phyloP scores from a whole-genome alignment of 2,113 vertebrate species.

The Sprattus sprattus region DNA sequence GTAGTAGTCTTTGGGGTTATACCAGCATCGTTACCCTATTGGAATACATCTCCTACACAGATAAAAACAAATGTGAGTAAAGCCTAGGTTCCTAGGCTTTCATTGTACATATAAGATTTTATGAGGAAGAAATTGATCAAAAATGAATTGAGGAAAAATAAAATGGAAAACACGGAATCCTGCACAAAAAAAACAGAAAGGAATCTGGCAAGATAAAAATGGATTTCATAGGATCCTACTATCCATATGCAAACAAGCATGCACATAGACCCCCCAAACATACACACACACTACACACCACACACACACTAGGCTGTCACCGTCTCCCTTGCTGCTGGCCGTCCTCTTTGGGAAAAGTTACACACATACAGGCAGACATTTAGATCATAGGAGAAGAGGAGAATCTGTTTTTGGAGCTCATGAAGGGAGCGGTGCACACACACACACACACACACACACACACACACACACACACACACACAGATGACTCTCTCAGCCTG shows the following conservation, averaged over 20 bases:
- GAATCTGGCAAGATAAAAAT: no score
- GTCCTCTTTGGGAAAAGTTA: conserved; percentile 34
- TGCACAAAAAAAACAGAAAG: no score
- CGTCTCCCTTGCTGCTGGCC: conserved; percentile 31
- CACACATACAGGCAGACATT: not conserved
- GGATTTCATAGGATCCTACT: not conserved
- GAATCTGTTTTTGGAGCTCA: conserved; percentile 5
- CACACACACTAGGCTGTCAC: not conserved
- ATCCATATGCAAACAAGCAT: conserved; percentile 11
- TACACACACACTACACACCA: not conserved
- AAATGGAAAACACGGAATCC: no score
- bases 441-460: conserved; percentile 17
- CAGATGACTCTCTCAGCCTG: not conserved
- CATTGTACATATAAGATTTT: no score
- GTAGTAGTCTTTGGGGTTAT: no score
- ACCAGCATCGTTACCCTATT: no score
- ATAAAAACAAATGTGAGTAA: no score
- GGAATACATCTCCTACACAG: no score
- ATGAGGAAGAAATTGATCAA: no score
- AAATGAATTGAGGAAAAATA: no score
- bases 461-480: not conserved
- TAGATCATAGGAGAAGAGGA: not conserved
- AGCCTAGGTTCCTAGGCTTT: no score
- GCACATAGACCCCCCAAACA: conserved; percentile 2
- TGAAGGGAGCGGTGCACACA: conserved; percentile 11